Percentiles rank a stretch among this genome's conserved stretches.
phyloP scores from a whole-genome alignment of 1,140 invertebrate species.

The Trypoxylus dichotomus region DNA sequence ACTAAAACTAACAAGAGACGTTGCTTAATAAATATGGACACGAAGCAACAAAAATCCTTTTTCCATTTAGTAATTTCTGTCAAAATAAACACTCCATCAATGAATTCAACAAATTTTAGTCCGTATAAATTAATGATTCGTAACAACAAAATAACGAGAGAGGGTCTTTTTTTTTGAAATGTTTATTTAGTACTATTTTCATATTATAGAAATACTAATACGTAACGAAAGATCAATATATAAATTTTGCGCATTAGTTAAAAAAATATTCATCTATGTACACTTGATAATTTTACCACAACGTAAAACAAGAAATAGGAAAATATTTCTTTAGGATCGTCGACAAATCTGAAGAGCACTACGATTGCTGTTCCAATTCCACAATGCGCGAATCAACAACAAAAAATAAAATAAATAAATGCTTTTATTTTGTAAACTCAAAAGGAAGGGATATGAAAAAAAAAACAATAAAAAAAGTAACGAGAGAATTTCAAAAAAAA shows the following conservation, averaged over 20 bases:
- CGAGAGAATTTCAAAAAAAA: background rate
- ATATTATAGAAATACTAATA: slow-evolving; percentile 15
- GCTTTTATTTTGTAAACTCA: slow-evolving; percentile 24
- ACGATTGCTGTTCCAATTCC: background rate
- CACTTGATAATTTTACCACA: background rate
- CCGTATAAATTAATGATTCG: background rate
- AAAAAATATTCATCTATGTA: slow-evolving; percentile 6
- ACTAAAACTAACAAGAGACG: no score
- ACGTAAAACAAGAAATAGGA: background rate
- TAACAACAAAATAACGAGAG: background rate
- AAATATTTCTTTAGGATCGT: background rate
- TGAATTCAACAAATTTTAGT: no score
- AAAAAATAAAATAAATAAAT: slow-evolving; percentile 26
- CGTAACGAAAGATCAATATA: slow-evolving; percentile 14
- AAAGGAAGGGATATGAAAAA: background rate
- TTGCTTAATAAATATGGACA: no score
- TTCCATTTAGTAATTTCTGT: no score
- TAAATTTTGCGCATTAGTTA: background rate
- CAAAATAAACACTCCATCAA: no score
- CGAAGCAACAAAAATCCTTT: no score
- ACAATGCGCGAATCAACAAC: background rate
- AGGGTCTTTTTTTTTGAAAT: background rate
- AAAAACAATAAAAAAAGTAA: slow-evolving; percentile 3
- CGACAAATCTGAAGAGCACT: background rate
- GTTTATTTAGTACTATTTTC: background rate